Conservation (phyloP, 2,888 invertebrate genomes). For the Agrochola litura region DNA sequence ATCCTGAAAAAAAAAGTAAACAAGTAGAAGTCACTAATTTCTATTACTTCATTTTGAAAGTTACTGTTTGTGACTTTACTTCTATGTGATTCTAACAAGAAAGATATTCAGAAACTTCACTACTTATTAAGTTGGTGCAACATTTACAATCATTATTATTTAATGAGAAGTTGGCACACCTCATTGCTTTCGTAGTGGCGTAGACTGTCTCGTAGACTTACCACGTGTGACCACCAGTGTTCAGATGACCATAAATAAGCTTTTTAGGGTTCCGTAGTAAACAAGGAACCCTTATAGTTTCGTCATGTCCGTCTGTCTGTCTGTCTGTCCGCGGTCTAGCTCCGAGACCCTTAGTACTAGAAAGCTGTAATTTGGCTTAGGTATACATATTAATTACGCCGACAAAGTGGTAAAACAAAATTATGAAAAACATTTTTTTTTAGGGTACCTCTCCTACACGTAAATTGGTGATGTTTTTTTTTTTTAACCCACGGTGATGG, state of each 20-base stretch:
- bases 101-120: not conserved
- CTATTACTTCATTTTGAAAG: not conserved
- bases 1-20: not conserved
- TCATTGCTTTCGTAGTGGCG: not conserved
- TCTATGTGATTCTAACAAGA: not conserved
- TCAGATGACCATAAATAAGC: not conserved
- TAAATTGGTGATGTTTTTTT: too few species aligned
- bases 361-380: too few species aligned
- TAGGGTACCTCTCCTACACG: too few species aligned
- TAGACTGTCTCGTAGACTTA: not conserved
- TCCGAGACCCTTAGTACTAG: too few species aligned
- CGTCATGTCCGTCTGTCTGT: too few species aligned
- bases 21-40: conserved; percentile 8
- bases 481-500: too few species aligned
- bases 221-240: not conserved
- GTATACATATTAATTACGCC: too few species aligned
- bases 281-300: too few species aligned
- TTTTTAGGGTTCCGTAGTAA: too few species aligned
- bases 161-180: not conserved
- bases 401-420: too few species aligned
- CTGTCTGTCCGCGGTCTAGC: too few species aligned
- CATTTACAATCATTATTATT: not conserved
- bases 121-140: not conserved
- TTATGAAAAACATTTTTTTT: too few species aligned
- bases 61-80: not conserved